Evolutionary conservation across 2,888 invertebrate species (phyloP), one percentile per base, ranked within the genome.

Genomic region (Diarsia brunnea): DNA sequence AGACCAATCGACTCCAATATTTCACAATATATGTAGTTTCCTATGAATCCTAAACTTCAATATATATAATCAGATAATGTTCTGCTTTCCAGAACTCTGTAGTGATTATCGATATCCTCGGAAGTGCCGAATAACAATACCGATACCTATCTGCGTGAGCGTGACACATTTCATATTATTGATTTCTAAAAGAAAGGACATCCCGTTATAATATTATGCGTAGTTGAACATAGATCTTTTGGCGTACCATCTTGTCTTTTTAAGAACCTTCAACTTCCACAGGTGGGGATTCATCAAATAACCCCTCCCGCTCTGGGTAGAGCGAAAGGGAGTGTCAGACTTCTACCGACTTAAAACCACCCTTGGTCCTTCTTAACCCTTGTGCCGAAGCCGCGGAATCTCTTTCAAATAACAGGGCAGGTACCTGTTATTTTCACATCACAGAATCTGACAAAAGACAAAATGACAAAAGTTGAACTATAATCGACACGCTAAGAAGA

Each of bases 21-120:
- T 78, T 55, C 71, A 71, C 51, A 75, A 72, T 55, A 73, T 16
- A 5, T 47, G 47, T 53, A 24, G 27, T 73, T 85, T 85, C 73
- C 49, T 68, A 63, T 27, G 81, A 81, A 84, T 76, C 69, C 61
- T 43, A 81, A 75, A 75, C 71, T 71, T 74, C 74, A 69, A 2
- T 55, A 12, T 79, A 2, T 55, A 12, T 79, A 80, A 86, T 85
- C 86, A 63, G 84, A 86, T 85, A 73, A 70, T 72, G 51, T 27
- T 43, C 14, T 24, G 43, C 19, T 86, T 84, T 86, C 70, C 60
- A 85, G 73, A 74, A 73, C 45, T 47, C 58, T 55, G 12, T 66
- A 55, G 67, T 31, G 21, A 16, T 75, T 79, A 80, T 73, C 74
- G n/a, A 3, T 64, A 76, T 68, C 66, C 55, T 69, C 47, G 79